A percentile compares a stretch with the other conserved stretches of the same genome.
phyloP scores from a whole-genome alignment of 2,888 invertebrate genomes.

The Gibbula magus region DNA sequence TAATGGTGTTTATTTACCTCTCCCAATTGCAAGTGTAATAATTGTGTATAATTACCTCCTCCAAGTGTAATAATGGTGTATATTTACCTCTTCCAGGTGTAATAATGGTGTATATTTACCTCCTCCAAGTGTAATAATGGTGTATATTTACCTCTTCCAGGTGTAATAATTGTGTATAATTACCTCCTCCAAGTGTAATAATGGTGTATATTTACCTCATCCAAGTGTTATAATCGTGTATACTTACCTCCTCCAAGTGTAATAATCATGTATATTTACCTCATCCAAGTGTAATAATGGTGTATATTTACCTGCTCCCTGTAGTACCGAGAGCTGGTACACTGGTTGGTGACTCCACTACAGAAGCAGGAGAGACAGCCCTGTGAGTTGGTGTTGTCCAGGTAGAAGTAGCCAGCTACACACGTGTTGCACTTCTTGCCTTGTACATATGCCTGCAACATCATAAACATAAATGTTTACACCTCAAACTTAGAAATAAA shows the following conservation, averaged over 20 bases:
- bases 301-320: slow-evolving; percentile 56
- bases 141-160: no score
- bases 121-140: background rate
- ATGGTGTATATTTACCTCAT: background rate
- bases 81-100: no score
- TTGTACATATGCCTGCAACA: slow-evolving; percentile 78
- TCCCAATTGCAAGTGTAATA: no score
- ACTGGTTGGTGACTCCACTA: slow-evolving; percentile 90
- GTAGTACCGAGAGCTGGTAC: slow-evolving; percentile 80
- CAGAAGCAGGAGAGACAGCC: slow-evolving; percentile 95
- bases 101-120: background rate
- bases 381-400: slow-evolving; percentile 87
- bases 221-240: background rate
- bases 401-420: slow-evolving; percentile 91
- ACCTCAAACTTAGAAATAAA: no score
- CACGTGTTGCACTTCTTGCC: slow-evolving; percentile 90
- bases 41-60: no score
- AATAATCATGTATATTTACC: background rate
- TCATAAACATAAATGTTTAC: no score
- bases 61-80: no score
- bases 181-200: background rate
- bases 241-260: background rate
- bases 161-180: background rate
- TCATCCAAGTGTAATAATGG: no score
- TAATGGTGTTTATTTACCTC: background rate